Base-by-base conservation (phyloP, 1,140 invertebrate species). In the Leguminivora glycinivorella region DNA sequence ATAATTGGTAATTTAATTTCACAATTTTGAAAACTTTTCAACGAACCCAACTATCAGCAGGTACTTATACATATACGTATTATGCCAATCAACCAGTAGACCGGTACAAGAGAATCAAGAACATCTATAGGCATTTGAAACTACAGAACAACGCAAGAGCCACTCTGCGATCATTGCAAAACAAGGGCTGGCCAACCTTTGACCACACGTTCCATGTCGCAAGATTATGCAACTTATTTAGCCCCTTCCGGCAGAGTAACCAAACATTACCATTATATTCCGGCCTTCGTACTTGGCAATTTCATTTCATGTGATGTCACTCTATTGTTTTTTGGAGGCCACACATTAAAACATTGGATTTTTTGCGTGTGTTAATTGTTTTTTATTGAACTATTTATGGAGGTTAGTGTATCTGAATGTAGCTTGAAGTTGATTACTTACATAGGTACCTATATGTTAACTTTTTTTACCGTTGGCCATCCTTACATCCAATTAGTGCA, bases 241-340 rank as follows among this genome's bases (percentile, higher is more conserved):
- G n/a, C 68, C 29, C 56, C 71, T 69, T 72, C 67, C 68, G 63
- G 71, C 26, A 22, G 14, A 29, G 66, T 67, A 40, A 14, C 66
- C 66, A 40, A 67, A 67, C 38, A 67, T 67, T 56, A 68, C 72
- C 56, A 74, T 74, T 63, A 66, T 19, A 63, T 31, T 63, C 58
- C 56, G 63, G 29, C 72, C 72, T 73, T 70, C 38, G 29, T 68
- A 69, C 66, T 67, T 72, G 63, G 67, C 67, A 34, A 26, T 69
- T 60, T 66, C 24, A 47, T 71, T 34, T 71, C 12, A 56, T 34
- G 73, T 80, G 75, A 80, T 73, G 69, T 82, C 78, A 83, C 58
- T 69, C 79, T 47, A 82, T 83, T 83, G 82, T 83, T 71, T 77
- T 67, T 69, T 66, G 25, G 78, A 80, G 82, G 82, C 68, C 81